Evolutionary conservation across 2,888 invertebrate genomes (phyloP), one percentile per base, ranked within the genome.

Genomic region (Brachyptera risi): DNA sequence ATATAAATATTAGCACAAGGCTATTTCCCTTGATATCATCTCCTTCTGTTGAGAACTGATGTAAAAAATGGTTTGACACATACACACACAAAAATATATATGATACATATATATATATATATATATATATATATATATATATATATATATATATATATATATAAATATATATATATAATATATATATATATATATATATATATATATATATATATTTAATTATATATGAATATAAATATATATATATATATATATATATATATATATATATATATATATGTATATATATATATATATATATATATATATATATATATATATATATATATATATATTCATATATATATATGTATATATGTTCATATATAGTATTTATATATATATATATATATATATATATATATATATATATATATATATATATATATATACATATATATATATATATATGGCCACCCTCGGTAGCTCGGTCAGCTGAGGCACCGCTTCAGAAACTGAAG

Each of bases 121-220:
- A 1, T 19, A 13, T 61, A 19, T 50, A 27, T 60, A 35, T 61
- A 1, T 61, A 23, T 61, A 21, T 60, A 17, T 44, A 15, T 61
- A 60, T 61, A 56, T 60, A 61, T 3, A 44, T 27, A 62, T 50
- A 59, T 62, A 61, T 61, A 38, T 49, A 61, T 47, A 58, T 61
- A 62, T 61, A 58, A 27, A 56, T 61, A 58, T 61, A 62, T 62
- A 58, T 47, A 61, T 62, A 2, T 62, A 62, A n/a, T n/a, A n/a
- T n/a, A n/a, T n/a, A n/a, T n/a, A n/a, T n/a, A n/a, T n/a, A n/a
- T n/a, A n/a, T n/a, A n/a, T 50, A 58, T 3, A 62, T 62, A 7
- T 26, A 62, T 50, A 19, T 19, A 42, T 42, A 19, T 13, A 42
- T n/a, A n/a, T n/a, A n/a, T n/a, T n/a, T n/a, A n/a, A n/a, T n/a